phyloP scores from a whole-genome alignment of 2,113 vertebrate species.

The Boulengeromyrus knoepffleri region DNA sequence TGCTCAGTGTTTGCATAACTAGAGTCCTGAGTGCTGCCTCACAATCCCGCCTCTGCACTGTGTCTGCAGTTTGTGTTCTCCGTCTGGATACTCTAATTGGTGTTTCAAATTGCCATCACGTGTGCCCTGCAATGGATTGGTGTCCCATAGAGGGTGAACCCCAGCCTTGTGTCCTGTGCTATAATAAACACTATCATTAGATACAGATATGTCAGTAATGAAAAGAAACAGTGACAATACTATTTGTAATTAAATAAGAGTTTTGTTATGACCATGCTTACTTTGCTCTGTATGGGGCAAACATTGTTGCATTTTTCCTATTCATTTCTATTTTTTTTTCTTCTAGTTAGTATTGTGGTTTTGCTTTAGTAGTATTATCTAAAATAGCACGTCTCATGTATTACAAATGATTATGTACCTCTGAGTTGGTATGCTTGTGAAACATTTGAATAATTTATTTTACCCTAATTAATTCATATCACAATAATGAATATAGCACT shows the following conservation, averaged over 20 bases:
- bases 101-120: not conserved
- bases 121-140: not conserved
- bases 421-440: not conserved
- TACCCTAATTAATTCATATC: not conserved
- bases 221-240: not conserved
- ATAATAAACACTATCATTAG: not conserved
- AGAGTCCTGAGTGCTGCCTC: not conserved
- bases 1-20: not conserved
- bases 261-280: not conserved
- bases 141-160: not conserved
- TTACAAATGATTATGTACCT: not conserved
- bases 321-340: not conserved
- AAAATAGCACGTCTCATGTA: not conserved
- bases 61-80: not conserved
- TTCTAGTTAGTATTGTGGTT: not conserved
- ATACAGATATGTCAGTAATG: not conserved
- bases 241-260: not conserved
- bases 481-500: not conserved
- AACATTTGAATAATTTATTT: not conserved
- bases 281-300: not conserved
- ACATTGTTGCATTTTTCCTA: not conserved
- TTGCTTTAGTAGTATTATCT: not conserved
- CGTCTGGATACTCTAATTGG: not conserved
- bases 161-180: not conserved
- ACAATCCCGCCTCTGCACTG: not conserved